phyloP scores from a whole-genome alignment of 2,888 invertebrate species.

The Meiosimyza decipiens region DNA sequence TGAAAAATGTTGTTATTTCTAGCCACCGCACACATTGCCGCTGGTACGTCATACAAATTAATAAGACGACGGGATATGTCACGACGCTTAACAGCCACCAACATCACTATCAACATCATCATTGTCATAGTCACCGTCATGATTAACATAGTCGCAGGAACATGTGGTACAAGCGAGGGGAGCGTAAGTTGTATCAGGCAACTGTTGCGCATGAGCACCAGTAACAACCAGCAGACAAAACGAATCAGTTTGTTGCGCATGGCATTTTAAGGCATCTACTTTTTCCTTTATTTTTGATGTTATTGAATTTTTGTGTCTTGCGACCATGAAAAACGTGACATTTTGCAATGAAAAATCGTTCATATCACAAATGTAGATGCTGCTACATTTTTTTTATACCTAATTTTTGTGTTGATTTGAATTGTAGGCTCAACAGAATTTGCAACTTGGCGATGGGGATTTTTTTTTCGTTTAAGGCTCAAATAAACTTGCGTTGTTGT shows the following conservation, averaged over 20 bases:
- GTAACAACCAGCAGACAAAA: constrained; percentile 4
- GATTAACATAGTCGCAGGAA: neutral
- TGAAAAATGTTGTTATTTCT: neutral
- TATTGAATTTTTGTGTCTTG: constrained; percentile 43
- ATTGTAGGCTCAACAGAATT: too few relatives aligned
- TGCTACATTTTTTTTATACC: constrained; percentile 45
- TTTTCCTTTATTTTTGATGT: neutral
- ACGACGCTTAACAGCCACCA: constrained; percentile 45
- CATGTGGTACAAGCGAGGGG: constrained; percentile 14
- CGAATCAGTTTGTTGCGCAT: too few relatives aligned
- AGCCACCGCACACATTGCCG: constrained; percentile 43
- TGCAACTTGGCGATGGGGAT: too few relatives aligned
- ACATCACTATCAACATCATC: constrained; percentile 16
- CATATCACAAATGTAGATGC: constrained; percentile 60
- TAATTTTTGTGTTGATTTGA: too few relatives aligned
- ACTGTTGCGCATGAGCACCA: constrained; percentile 16
- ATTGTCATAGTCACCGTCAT: neutral
- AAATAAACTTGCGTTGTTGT: too few relatives aligned
- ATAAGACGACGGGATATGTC: constrained; percentile 63
- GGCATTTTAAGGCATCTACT: too few relatives aligned
- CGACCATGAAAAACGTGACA: constrained; percentile 67
- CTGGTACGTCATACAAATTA: constrained; percentile 51
- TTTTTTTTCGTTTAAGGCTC: too few relatives aligned
- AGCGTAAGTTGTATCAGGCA: constrained; percentile 33
- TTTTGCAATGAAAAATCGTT: constrained; percentile 65